A percentile compares a stretch with the other conserved stretches of the same genome.
These are phyloP conservation scores for Miniopterus natalensis DNA, from an alignment of 2,113 vertebrate genomes.

Conservation along the genomic window DNA sequence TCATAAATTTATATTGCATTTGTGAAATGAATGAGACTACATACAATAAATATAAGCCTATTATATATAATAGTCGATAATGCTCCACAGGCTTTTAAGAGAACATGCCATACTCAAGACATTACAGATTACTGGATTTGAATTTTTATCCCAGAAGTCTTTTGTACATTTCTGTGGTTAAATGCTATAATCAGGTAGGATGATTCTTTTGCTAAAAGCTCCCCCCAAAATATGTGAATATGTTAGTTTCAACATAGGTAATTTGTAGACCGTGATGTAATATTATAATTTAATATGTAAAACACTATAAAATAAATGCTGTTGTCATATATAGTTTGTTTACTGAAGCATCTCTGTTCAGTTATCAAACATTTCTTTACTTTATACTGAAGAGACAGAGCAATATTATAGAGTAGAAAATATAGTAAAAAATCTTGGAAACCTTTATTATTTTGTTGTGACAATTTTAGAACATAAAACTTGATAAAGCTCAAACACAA, in stretches of 20 bases:
- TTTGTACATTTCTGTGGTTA: not conserved
- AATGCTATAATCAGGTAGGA: not conserved
- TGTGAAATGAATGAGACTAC: not conserved
- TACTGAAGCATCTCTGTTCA: not conserved
- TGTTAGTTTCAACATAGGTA: not conserved
- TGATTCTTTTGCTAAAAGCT: not conserved
- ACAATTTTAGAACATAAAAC: too few species aligned
- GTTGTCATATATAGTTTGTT: not conserved
- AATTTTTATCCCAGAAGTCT: not conserved
- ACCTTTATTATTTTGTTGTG: too few species aligned
- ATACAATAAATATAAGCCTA: not conserved
- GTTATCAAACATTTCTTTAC: not conserved
- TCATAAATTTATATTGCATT: not conserved
- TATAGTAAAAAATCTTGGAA: too few species aligned
- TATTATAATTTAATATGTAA: not conserved
- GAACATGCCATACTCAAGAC: not conserved
- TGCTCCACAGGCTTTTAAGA: not conserved
- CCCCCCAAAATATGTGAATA: not conserved
- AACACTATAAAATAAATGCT: not conserved
- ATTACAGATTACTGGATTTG: not conserved
- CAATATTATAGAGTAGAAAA: too few species aligned
- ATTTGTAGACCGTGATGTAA: not conserved
- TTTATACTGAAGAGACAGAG: not conserved
- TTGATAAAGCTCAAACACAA: too few species aligned
- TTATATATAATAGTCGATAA: not conserved